These are phyloP conservation scores for Cossypha dichroa DNA, from an alignment of 2,797 vertebrate species.

Conservation along the genomic window DNA sequence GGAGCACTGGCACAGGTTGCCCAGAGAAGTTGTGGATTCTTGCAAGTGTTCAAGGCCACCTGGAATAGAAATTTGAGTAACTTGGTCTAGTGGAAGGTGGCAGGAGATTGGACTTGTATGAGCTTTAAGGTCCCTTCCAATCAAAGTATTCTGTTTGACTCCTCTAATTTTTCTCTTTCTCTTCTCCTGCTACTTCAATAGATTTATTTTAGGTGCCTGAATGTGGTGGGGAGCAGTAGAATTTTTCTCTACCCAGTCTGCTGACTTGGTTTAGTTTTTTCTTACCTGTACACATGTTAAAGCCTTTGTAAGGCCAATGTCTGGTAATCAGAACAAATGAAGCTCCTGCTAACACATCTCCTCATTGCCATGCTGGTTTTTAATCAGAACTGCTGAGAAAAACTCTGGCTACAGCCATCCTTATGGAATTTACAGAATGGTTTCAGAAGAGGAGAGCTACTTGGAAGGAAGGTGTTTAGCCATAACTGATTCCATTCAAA, in stretches of 20 bases:
- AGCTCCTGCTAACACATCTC: background rate
- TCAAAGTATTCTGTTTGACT: background rate
- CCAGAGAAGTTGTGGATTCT: background rate
- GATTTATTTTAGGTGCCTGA: background rate
- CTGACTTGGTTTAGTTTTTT: background rate
- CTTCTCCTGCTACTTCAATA: rapidly evolving
- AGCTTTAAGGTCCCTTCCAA: background rate
- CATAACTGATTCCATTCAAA: background rate
- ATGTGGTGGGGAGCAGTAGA: background rate
- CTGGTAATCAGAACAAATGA: background rate
- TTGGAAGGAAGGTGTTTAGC: background rate
- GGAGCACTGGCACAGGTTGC: background rate
- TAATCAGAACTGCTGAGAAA: background rate
- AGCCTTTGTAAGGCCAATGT: background rate
- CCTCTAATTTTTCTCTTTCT: background rate
- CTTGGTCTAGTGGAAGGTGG: background rate
- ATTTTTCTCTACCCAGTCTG: background rate
- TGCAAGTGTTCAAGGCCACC: background rate
- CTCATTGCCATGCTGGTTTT: background rate
- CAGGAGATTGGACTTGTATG: background rate
- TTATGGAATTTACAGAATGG: background rate
- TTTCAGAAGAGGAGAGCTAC: background rate
- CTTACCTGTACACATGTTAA: background rate
- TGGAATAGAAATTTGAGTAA: background rate
- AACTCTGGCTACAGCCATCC: background rate